Percentiles rank a stretch among this genome's conserved stretches.
phyloP scores from a whole-genome alignment of 2,113 vertebrate species.

The Vimba vimba region DNA sequence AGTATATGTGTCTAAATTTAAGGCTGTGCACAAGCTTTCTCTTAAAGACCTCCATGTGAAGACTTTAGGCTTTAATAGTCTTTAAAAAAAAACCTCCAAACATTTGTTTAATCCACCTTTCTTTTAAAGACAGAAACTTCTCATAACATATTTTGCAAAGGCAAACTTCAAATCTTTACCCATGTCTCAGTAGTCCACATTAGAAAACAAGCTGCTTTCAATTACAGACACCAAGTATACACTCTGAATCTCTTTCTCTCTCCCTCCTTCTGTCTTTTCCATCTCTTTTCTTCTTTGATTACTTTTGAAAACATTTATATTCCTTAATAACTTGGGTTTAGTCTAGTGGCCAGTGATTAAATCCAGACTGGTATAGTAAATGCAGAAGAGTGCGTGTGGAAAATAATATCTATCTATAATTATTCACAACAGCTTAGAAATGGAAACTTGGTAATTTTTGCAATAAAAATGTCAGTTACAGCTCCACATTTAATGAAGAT shows the following conservation, averaged over 20 bases:
- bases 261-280: slow-evolving; percentile 63
- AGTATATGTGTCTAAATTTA: background rate
- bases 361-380: slow-evolving; percentile 71
- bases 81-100: no score
- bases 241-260: slow-evolving; percentile 79
- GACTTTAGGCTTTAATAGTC: background rate
- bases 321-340: slow-evolving; percentile 83
- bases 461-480: slow-evolving; percentile 52
- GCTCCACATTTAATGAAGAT: slow-evolving; percentile 47
- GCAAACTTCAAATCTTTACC: slow-evolving; percentile 54
- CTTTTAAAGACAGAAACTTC: background rate
- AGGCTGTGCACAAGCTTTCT: background rate
- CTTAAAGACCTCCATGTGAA: background rate
- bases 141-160: slow-evolving; percentile 37
- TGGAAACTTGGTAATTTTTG: slow-evolving; percentile 45
- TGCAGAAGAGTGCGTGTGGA: slow-evolving; percentile 17
- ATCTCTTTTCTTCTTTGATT: slow-evolving; percentile 71
- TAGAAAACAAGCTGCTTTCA: slow-evolving; percentile 82
- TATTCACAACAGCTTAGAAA: slow-evolving; percentile 39
- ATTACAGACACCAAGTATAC: slow-evolving; percentile 80
- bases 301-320: slow-evolving; percentile 88
- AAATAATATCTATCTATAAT: slow-evolving; percentile 38
- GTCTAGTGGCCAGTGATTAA: slow-evolving; percentile 80
- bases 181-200: slow-evolving; percentile 77
- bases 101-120: no score